A percentile compares a stretch with the other conserved stretches of the same genome.
Evolutionary conservation across 2,888 invertebrate genomes (phyloP).

Genomic region (Metallyticus violacea): DNA sequence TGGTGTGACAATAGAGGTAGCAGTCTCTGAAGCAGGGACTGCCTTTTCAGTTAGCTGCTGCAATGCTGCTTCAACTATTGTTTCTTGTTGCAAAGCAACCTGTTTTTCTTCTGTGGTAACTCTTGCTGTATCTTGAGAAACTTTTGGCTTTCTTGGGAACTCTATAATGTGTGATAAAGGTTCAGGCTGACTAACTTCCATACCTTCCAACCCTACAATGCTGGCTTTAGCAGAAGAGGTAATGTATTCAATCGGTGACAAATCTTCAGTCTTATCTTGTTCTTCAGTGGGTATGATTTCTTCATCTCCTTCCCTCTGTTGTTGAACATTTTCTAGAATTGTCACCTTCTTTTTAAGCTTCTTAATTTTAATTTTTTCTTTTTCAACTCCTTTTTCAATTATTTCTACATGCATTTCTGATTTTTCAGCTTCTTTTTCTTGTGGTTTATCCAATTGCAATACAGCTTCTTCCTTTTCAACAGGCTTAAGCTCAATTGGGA

Average conservation of each 20-base stretch:
- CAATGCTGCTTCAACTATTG: constrained; percentile 14
- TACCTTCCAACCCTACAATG: constrained; percentile 7
- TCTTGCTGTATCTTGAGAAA: not conserved
- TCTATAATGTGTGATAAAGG: not conserved
- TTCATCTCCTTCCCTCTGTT: constrained; percentile 40
- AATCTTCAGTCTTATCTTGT: constrained; percentile 25
- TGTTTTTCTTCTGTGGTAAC: not conserved
- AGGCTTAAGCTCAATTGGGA: constrained; percentile 34
- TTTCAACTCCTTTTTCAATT: constrained; percentile 37
- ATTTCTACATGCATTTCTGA: not conserved
- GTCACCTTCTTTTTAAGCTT: constrained; percentile 34
- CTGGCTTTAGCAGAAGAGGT: constrained; percentile 3
- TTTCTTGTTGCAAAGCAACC: constrained; percentile 26
- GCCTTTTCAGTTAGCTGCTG: constrained; percentile 31
- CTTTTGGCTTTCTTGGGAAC: not conserved
- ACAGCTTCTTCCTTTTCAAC: constrained; percentile 16
- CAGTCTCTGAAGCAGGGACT: constrained; percentile 32
- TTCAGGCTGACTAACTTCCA: not conserved
- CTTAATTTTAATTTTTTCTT: constrained; percentile 34
- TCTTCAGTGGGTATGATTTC: constrained; percentile 37
- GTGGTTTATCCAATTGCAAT: constrained; percentile 20
- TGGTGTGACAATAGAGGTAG: constrained; percentile 33
- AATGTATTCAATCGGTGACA: constrained; percentile 23
- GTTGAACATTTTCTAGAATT: constrained; percentile 35
- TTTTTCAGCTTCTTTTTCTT: constrained; percentile 28